Conservation (phyloP, 2,113 vertebrate species). For the Cyanocitta stelleri region DNA sequence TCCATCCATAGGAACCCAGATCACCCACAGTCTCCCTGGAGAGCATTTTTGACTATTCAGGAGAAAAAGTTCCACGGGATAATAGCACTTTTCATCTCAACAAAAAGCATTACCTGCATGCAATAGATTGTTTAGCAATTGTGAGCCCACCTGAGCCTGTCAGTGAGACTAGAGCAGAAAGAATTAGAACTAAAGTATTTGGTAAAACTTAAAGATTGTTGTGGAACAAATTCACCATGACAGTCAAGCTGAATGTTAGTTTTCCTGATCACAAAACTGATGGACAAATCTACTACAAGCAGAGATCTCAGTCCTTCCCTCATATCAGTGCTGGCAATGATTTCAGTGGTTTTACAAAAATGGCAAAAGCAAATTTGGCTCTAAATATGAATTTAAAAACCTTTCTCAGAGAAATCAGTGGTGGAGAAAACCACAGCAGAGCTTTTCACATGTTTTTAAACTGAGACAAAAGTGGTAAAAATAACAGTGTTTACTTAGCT, state of each 20-base stretch:
- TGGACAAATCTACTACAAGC: background rate
- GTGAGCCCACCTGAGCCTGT: background rate
- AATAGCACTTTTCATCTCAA: background rate
- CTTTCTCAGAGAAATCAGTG: background rate
- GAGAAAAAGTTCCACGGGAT: background rate
- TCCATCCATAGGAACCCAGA: background rate
- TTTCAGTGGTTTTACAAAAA: background rate
- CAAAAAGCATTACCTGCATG: background rate
- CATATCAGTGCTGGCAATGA: fast-evolving
- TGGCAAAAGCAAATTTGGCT: background rate
- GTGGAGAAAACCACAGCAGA: background rate
- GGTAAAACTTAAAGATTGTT: background rate
- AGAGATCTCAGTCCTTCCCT: background rate
- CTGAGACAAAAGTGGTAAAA: background rate
- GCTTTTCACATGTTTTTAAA: background rate
- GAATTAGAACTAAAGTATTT: background rate
- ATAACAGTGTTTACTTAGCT: background rate
- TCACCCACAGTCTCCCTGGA: background rate
- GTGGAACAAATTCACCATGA: background rate
- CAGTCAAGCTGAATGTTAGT: background rate
- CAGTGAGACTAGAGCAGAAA: background rate
- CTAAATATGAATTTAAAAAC: background rate
- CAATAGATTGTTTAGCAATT: background rate
- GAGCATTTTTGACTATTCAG: background rate
- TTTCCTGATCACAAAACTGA: background rate